Percentiles rank a stretch among this genome's conserved stretches.
phyloP scores from a whole-genome alignment of 1,140 invertebrate genomes.

The Ostrea edulis region DNA sequence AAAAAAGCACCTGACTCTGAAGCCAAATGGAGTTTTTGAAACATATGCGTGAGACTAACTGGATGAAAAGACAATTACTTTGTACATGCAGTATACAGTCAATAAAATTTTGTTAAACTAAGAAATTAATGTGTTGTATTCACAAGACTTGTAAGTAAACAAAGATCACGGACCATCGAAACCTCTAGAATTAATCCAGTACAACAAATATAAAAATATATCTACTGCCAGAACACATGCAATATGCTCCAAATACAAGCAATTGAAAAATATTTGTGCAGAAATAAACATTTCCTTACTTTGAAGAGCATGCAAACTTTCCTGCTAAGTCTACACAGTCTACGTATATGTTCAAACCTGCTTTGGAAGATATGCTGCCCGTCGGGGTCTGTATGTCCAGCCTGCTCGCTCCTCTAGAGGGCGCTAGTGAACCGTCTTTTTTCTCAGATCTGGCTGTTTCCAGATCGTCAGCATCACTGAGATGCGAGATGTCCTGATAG shows the following conservation, averaged over 20 bases:
- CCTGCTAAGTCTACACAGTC: not conserved
- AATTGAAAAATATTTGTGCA: not conserved
- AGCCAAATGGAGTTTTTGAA: no score
- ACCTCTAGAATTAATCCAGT: no score
- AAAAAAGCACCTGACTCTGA: no score
- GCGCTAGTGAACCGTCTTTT: slow-evolving; percentile 38
- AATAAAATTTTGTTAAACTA: no score
- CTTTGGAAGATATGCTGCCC: slow-evolving; percentile 34
- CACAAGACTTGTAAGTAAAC: no score
- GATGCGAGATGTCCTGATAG: slow-evolving; percentile 63
- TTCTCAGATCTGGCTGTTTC: slow-evolving; percentile 57
- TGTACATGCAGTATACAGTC: no score
- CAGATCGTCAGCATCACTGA: slow-evolving; percentile 57
- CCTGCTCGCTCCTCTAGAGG: slow-evolving; percentile 49
- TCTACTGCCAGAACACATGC: not conserved
- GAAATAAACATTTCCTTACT: not conserved
- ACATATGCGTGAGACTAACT: no score
- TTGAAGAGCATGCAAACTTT: not conserved
- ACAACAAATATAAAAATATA: not conserved
- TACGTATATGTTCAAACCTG: not conserved
- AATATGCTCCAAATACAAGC: not conserved
- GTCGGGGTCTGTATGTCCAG: slow-evolving; percentile 47
- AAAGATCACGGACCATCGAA: no score
- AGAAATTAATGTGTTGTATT: no score
- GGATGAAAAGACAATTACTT: no score